Evolutionary conservation across 2,888 invertebrate genomes (phyloP), one percentile per base, ranked within the genome.

Genomic region (Mellilla xanthometata): DNA sequence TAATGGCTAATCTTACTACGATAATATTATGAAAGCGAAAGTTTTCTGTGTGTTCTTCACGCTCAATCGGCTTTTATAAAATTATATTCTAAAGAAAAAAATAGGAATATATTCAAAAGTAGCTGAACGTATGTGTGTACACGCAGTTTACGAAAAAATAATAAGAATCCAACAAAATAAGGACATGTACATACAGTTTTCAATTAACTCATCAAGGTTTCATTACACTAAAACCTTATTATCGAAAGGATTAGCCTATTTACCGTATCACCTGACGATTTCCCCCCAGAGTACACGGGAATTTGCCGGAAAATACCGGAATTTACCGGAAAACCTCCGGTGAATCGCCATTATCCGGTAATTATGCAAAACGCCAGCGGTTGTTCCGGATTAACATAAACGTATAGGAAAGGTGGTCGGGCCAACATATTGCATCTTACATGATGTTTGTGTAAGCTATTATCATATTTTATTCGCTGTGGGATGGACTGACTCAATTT

Each of bases 291-390:
- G 23, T 13, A 32, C n/a, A 8, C 8, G 7, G 7, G 24, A 24
- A 24, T 24, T n/a, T 3, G 6, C 15, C 15, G 15, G 47, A 43
- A 41, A 58, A 54, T 49, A 19, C 15, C 15, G 15, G 47, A 43
- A 41, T 58, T 54, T 49, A 48, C 57, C 45, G 50, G 56, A 58
- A 60, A 49, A 60, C 60, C 50, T 28, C 49, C 49, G 57, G 58
- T 58, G 61, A 68, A 65, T 66, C 7, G 26, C 11, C 9, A 66
- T 63, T 67, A 68, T 55, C 58, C 52, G 52, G 65, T 64, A 60
- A 70, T 70, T 68, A 70, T 66, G 62, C 56, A 64, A 60, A 66
- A 58, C 54, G 50, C 40, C 29, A 52, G 48, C 45, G 50, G 53
- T 35, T 35, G 47, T 35, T 31, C 44, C 19, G 41, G 47, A 60